Conservation (phyloP, 2,888 invertebrate genomes). For the Sesia apiformis region DNA sequence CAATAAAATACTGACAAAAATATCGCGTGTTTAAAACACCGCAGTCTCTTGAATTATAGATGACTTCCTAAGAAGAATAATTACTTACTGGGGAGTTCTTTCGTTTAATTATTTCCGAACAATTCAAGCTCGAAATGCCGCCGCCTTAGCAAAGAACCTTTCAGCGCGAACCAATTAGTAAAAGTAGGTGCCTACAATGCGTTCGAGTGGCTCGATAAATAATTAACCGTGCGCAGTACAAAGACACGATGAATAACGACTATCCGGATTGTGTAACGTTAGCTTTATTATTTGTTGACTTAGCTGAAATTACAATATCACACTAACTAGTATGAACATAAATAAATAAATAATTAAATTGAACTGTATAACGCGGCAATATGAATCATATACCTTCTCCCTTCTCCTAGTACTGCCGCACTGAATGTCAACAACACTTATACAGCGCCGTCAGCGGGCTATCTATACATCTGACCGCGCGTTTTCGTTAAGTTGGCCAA, state of each 20-base stretch:
- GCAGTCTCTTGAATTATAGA: constrained; percentile 21
- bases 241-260: constrained; percentile 15
- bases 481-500: too few species aligned
- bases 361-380: too few species aligned
- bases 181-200: constrained; percentile 37
- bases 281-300: too few species aligned
- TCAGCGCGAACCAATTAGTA: constrained; percentile 46
- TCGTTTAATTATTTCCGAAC: constrained; percentile 42
- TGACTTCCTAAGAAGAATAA: constrained; percentile 35
- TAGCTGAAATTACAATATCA: too few species aligned
- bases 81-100: constrained; percentile 30
- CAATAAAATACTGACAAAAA: not conserved
- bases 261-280: not conserved
- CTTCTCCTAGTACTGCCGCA: too few species aligned
- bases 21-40: not conserved
- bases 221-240: constrained; percentile 28
- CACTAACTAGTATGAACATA: too few species aligned
- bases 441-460: too few species aligned
- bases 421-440: too few species aligned
- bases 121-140: constrained; percentile 29
- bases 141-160: constrained; percentile 26
- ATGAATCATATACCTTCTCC: too few species aligned
- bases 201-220: constrained; percentile 31
- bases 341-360: too few species aligned
- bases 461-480: too few species aligned